phyloP scores from a whole-genome alignment of 2,888 invertebrate genomes.

The Caenorhabditis panamensis region DNA sequence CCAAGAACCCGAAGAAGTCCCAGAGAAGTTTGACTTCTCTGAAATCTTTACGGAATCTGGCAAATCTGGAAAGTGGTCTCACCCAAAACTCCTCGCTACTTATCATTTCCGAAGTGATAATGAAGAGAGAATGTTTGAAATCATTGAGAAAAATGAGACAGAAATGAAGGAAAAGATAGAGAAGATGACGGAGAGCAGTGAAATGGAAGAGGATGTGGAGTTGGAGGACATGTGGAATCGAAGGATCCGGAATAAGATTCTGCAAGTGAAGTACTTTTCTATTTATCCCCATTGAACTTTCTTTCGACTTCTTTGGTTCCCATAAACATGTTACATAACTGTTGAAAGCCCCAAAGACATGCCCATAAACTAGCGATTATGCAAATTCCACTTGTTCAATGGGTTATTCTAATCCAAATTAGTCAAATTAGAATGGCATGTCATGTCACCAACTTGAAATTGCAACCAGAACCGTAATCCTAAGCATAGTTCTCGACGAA shows the following conservation, averaged over 20 bases:
- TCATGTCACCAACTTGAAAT: conserved; percentile 3
- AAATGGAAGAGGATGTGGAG: neutral
- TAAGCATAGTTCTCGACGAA: too few relatives aligned
- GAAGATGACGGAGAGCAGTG: conserved; percentile 2
- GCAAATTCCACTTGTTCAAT: neutral
- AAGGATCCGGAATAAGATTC: neutral
- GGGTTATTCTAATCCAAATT: neutral
- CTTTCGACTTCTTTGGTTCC: too few relatives aligned
- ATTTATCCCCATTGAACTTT: neutral
- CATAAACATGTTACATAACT: too few relatives aligned
- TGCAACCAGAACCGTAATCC: neutral
- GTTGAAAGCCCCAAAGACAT: neutral
- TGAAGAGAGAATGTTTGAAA: neutral
- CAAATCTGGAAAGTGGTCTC: neutral
- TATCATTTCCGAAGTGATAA: neutral
- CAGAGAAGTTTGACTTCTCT: neutral
- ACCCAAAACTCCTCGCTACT: neutral
- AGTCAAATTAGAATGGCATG: neutral
- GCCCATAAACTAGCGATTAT: conserved; percentile 1
- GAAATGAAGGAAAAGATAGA: neutral
- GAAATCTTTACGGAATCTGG: neutral
- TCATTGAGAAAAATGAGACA: neutral
- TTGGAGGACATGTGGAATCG: neutral
- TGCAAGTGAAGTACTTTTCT: neutral
- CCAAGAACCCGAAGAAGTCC: neutral